phyloP scores from a whole-genome alignment of 2,888 invertebrate genomes.

The Crocallis elinguaria region DNA sequence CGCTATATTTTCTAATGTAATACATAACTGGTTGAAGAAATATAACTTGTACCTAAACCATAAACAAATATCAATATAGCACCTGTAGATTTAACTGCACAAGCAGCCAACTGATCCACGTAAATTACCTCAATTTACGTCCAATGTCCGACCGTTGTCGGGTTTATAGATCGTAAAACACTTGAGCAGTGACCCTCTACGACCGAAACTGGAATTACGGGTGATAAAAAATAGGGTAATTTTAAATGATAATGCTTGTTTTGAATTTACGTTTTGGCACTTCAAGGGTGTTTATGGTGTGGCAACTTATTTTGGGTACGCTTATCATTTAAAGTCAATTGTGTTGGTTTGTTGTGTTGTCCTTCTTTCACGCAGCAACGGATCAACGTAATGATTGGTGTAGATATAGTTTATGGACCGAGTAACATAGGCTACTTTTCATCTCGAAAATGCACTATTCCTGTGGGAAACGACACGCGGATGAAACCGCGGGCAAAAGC shows the following conservation, averaged over 20 bases:
- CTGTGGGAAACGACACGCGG: too few relatives aligned
- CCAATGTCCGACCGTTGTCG: slow-evolving; percentile 54
- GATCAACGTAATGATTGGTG: too few relatives aligned
- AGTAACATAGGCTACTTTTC: too few relatives aligned
- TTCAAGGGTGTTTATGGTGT: not conserved
- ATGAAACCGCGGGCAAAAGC: too few relatives aligned
- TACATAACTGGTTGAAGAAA: not conserved
- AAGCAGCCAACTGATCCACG: slow-evolving; percentile 25
- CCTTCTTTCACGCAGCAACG: too few relatives aligned
- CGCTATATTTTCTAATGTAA: not conserved
- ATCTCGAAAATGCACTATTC: too few relatives aligned
- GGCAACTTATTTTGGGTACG: too few relatives aligned
- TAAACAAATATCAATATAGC: slow-evolving; percentile 25
- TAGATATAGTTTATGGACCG: too few relatives aligned
- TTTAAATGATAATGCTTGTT: slow-evolving; percentile 10
- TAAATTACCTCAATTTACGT: slow-evolving; percentile 48
- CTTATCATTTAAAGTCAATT: too few relatives aligned
- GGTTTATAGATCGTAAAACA: slow-evolving; percentile 59
- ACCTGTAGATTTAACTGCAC: slow-evolving; percentile 57
- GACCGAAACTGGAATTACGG: slow-evolving; percentile 14
- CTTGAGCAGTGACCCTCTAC: slow-evolving; percentile 34
- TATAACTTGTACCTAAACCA: not conserved
- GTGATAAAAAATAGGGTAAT: slow-evolving; percentile 14
- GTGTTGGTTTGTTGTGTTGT: too few relatives aligned
- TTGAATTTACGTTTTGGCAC: not conserved